Conservation (phyloP, 2,113 vertebrate species). For the Phylloscopus trochilus region DNA sequence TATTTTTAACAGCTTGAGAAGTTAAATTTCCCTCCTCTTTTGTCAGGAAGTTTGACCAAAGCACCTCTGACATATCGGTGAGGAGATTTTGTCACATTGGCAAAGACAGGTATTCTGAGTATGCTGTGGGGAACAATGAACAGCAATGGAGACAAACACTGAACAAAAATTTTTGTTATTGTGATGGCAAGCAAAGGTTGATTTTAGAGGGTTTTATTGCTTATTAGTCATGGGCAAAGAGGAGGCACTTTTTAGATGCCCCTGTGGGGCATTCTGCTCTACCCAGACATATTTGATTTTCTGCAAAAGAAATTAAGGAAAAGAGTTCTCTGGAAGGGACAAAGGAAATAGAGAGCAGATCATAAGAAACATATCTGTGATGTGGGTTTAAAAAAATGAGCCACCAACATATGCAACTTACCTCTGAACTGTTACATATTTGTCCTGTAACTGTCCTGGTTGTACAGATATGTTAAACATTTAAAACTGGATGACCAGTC, state of each 20-base stretch:
- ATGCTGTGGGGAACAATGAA: background rate
- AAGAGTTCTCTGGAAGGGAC: background rate
- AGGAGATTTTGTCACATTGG: background rate
- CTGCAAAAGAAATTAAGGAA: background rate
- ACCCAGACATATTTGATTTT: background rate
- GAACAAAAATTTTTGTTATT: background rate
- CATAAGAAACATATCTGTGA: background rate
- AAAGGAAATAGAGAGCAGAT: background rate
- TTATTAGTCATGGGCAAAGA: background rate
- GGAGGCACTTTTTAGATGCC: background rate
- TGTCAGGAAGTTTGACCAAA: background rate
- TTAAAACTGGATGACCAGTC: background rate
- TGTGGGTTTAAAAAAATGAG: background rate
- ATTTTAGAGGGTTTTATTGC: background rate
- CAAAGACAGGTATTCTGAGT: background rate
- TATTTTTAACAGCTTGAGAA: background rate
- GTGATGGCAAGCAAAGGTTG: background rate
- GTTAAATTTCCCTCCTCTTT: background rate
- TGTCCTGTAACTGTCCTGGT: background rate
- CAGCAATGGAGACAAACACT: background rate
- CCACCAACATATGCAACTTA: background rate
- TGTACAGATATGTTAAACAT: background rate
- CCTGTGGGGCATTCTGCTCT: background rate
- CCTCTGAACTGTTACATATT: background rate
- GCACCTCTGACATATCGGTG: accelerated